A percentile compares a stretch with the other conserved stretches of the same genome.
These are phyloP conservation scores for Timandra comae DNA, from an alignment of 2,888 invertebrate species.

Conservation along the genomic window DNA sequence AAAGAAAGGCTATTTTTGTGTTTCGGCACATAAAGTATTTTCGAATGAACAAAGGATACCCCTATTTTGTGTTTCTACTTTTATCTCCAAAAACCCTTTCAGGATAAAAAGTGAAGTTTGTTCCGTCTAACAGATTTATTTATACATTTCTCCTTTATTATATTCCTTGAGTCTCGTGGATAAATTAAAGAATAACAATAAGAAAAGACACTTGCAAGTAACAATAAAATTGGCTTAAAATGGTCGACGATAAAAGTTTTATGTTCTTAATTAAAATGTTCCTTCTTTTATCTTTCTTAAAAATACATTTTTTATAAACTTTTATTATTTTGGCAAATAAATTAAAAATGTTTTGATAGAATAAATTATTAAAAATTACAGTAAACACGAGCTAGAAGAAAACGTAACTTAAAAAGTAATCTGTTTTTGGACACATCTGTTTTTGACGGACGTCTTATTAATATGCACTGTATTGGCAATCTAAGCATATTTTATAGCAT, in stretches of 20 bases:
- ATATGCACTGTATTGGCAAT: no score
- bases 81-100: slow-evolving; percentile 33
- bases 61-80: slow-evolving; percentile 27
- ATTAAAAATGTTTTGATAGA: no score
- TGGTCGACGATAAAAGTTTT: background rate
- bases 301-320: no score
- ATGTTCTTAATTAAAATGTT: no score
- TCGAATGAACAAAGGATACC: slow-evolving; percentile 31
- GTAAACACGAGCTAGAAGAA: no score
- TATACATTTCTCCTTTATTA: slow-evolving; percentile 30
- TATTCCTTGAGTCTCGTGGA: slow-evolving; percentile 23
- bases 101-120: slow-evolving; percentile 31
- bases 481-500: no score
- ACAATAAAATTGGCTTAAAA: background rate
- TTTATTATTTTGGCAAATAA: no score
- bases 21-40: slow-evolving; percentile 29
- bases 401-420: no score
- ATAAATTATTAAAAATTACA: no score
- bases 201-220: slow-evolving; percentile 20
- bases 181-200: slow-evolving; percentile 36
- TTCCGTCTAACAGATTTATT: slow-evolving; percentile 37
- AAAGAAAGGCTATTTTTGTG: slow-evolving; percentile 15
- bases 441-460: no score
- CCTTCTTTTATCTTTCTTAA: no score
- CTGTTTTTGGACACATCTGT: no score